phyloP scores from a whole-genome alignment of 2,113 vertebrate genomes.

The Leucoraja erinaceus region DNA sequence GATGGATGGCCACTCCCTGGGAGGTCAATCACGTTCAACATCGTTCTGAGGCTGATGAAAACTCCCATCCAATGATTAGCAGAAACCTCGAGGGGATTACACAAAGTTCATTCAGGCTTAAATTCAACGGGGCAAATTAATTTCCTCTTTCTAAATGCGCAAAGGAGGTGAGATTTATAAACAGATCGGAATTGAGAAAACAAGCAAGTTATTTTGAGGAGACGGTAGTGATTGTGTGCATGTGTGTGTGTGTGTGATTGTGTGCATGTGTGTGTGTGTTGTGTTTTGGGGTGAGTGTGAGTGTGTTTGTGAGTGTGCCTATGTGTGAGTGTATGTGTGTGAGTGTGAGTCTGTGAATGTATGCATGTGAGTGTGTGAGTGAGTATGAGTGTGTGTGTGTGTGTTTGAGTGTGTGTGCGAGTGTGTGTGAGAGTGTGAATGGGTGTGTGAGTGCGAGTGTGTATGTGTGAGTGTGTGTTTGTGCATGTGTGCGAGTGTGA shows the following conservation, averaged over 20 bases:
- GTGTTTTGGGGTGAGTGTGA: too few species aligned
- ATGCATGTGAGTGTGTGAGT: too few species aligned
- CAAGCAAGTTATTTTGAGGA: not conserved
- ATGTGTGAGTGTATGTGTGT: too few species aligned
- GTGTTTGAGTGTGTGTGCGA: too few species aligned
- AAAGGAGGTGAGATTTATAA: not conserved
- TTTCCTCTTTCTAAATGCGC: not conserved
- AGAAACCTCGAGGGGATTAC: not conserved
- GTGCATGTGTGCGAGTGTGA: too few species aligned
- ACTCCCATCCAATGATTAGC: not conserved
- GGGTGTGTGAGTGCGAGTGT: too few species aligned
- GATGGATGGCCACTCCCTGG: not conserved
- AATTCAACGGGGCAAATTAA: conserved; percentile 24
- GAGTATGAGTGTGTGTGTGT: too few species aligned
- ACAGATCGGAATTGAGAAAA: not conserved
- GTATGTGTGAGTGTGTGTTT: too few species aligned
- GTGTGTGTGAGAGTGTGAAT: too few species aligned
- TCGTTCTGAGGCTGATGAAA: not conserved
- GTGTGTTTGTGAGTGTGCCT: too few species aligned
- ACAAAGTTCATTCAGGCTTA: not conserved
- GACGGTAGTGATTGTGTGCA: not conserved
- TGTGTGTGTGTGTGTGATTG: not conserved
- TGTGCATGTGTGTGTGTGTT: too few species aligned
- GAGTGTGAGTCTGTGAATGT: too few species aligned
- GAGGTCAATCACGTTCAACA: not conserved